Percentiles rank a stretch among this genome's conserved stretches.
phyloP scores from a whole-genome alignment of 2,113 vertebrate species.

The Neotoma lepida region DNA sequence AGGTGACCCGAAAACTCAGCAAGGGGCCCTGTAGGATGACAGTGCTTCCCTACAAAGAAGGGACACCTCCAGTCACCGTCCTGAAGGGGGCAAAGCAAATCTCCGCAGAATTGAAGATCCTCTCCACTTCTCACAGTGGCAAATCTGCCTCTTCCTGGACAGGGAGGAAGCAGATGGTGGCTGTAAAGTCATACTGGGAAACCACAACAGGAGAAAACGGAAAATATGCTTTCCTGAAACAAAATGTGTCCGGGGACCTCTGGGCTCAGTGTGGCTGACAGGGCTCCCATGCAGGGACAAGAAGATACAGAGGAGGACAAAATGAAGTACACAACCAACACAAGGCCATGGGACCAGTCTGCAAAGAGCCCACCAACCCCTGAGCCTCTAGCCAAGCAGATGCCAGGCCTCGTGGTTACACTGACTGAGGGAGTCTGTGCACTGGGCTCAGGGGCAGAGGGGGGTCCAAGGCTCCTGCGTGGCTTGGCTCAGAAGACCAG shows the following conservation, averaged over 20 bases:
- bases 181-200: conserved; percentile 50
- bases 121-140: conserved; percentile 67
- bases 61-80: conserved; percentile 65
- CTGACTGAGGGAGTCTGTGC: background rate
- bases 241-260: background rate
- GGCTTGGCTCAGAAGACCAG: background rate
- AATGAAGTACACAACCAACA: background rate
- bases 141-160: conserved; percentile 54
- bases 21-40: background rate
- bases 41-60: background rate
- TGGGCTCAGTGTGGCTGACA: background rate
- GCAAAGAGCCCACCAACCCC: background rate
- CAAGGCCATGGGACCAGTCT: background rate
- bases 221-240: conserved; percentile 29
- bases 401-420: background rate
- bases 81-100: conserved; percentile 54
- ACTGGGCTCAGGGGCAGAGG: background rate
- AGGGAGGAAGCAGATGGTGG: conserved; percentile 45
- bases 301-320: background rate
- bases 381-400: background rate
- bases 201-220: conserved; percentile 9
- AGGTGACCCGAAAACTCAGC: background rate
- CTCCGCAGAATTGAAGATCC: conserved; percentile 19
- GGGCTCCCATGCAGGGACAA: background rate
- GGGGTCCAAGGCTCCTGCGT: background rate